Base-by-base conservation (phyloP, 2,797 vertebrate genomes). In the Antennarius maculatus region DNA sequence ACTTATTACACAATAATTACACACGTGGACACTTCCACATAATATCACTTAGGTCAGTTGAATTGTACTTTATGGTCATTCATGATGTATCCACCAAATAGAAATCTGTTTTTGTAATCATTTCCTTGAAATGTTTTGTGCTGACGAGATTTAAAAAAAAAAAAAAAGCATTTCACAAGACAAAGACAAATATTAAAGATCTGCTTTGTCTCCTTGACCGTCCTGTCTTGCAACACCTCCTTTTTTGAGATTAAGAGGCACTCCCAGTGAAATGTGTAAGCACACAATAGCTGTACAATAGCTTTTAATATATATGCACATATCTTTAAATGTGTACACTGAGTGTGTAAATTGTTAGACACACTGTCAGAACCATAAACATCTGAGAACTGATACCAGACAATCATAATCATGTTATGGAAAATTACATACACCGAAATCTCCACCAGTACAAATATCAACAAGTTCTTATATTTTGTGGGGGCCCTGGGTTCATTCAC, bases 381-480 rank as follows among this genome's bases (percentile, higher is more conserved):
- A 17, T 54, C 5, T n/a, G 27, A 43, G 54, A 55, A 31, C 2
- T 8, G 23, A n/a, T 42, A 11, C 13, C 51, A 28, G 6, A 8
- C 27, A 49, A 17, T 31, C 7, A 15, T 31, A 45, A 57, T 23
- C 23, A 2, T 23, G 18, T 3, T 5, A 16, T 17, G 48, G 42
- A 46, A 49, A 54, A 23, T 48, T 18, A 10, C 6, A 7, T 13
- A 7, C 43, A n/a, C 6, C 16, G n/a, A 46, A 46, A 46, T 1
- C 5, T 7, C 15, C 16, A n/a, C 4, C 13, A 43, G 23, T 37
- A 28, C 55, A 39, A 10, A 39, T 39, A 61, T n/a, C 15, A 52
- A 49, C 14, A 58, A 71, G 59, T 61, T 74, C 17, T 72, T 77
- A 54, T 54, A 75, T 75, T 81, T 76, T 77, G 50, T 58, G 49